Base-by-base conservation (phyloP, 1,140 invertebrate species). In the Penaeus indicus region DNA sequence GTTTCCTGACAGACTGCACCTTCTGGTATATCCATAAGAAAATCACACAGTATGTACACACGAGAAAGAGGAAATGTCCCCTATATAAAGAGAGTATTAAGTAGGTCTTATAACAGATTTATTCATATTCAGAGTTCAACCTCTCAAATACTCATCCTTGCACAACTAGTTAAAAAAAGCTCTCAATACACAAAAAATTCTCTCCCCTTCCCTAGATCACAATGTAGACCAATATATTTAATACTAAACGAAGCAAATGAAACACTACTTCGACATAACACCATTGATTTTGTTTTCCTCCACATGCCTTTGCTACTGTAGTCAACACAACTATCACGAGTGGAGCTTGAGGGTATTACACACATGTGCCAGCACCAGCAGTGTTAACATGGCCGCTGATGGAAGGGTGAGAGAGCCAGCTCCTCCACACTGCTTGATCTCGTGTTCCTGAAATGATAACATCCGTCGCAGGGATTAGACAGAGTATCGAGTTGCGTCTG, bases 351-450 rank as follows among this genome's bases (percentile, higher is more conserved):
- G 22, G 69, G 69, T 77, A 80, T 77, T 84, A 72, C 42, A 88
- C n/a, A 79, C 75, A 72, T 88, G 87, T 60, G 72, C 72, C 61
- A 88, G n/a, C 25, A 64, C 16, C 69, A 88, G 61, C 16, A 63
- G 42, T 22, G 75, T 27, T 18, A 79, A 27, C 27, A 88, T 64
- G 61, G 87, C 62, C 11, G 77, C 47, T 13, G 87, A 88, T 25
- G 87, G 82, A 10, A 84, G 42, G 13, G 60, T 62, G 38, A 88
- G 81, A n/a, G 69, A 38, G 54, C 81, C 87, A 54, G 87, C 87
- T 64, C 87, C 87, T 78, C 87, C 87, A 64, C 87, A 88, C 81
- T 78, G 82, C 87, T 84, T 79, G 42, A 88, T 88, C 25, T 88
- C 81, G 21, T 84, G 67, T 32, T 88, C 87, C 87, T 88, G 87